Conservation (phyloP, 2,888 invertebrate species). For the Drosophila acutilabella region DNA sequence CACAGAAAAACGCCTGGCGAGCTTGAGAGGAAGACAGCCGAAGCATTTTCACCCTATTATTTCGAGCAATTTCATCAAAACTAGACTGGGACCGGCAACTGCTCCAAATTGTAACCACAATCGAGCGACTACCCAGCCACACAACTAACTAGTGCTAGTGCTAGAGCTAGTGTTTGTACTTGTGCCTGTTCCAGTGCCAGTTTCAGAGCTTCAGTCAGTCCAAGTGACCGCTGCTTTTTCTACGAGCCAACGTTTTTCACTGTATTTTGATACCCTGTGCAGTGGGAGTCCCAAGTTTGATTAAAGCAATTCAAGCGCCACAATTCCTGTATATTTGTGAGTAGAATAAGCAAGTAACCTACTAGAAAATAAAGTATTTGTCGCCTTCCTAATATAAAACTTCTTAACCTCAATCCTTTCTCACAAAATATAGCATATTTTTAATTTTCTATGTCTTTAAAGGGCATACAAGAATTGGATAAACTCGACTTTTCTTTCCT, state of each 20-base stretch:
- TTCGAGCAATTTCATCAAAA: conserved; percentile 78
- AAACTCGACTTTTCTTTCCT: not conserved
- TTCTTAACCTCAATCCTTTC: no score
- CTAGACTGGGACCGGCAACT: conserved; percentile 65
- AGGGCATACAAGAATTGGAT: not conserved
- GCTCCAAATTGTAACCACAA: conserved; percentile 75
- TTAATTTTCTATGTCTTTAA: not conserved
- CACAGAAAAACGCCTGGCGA: conserved; percentile 31
- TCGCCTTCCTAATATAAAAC: no score
- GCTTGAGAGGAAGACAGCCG: conserved; percentile 31
- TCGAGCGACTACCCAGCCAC: conserved; percentile 28
- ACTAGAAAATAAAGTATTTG: no score
- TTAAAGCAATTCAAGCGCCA: no score
- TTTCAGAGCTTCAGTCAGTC: conserved; percentile 16
- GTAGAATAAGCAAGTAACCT: no score
- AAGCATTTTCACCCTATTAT: conserved; percentile 78
- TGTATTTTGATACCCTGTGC: conserved; percentile 2
- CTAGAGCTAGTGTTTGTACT: conserved; percentile 27
- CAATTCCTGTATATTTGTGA: no score
- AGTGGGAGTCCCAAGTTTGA: not conserved
- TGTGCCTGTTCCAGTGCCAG: conserved; percentile 21
- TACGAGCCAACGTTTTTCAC: conserved; percentile 44
- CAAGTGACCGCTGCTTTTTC: conserved; percentile 50
- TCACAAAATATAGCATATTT: not conserved
- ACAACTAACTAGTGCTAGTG: conserved; percentile 31